A percentile compares a stretch with the other conserved stretches of the same genome.
Conservation (phyloP, 1,140 invertebrate genomes). For the Brachionus koreanus region DNA sequence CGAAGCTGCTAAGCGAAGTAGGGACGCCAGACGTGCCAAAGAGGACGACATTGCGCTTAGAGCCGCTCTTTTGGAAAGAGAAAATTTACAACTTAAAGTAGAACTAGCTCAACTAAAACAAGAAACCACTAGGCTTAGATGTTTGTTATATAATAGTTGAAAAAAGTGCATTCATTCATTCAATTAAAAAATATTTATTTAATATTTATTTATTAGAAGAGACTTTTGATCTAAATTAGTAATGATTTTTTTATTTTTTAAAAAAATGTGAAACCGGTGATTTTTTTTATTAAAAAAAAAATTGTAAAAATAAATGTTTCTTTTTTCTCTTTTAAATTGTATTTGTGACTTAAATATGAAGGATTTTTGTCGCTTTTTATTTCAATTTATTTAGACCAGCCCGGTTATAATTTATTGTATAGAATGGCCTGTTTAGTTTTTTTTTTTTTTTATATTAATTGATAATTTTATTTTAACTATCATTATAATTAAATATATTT, state of each 20-base stretch:
- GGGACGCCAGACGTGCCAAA: slow-evolving; percentile 79
- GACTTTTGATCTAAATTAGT: background rate
- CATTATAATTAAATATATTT: background rate
- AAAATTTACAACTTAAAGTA: slow-evolving; percentile 68
- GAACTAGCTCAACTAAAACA: slow-evolving; percentile 64
- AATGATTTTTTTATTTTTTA: background rate
- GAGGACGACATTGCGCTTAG: slow-evolving; percentile 86
- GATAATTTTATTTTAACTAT: background rate
- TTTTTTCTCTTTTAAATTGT: background rate
- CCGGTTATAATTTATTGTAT: background rate
- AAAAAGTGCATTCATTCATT: background rate
- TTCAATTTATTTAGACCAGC: background rate
- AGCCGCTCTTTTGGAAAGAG: slow-evolving; percentile 77
- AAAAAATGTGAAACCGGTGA: too few relatives aligned
- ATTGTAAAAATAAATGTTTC: background rate
- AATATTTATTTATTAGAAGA: background rate
- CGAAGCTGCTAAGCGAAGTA: slow-evolving; percentile 85
- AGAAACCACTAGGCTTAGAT: slow-evolving; percentile 59
- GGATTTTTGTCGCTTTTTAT: background rate
- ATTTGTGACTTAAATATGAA: background rate
- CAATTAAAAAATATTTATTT: background rate
- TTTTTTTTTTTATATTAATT: background rate
- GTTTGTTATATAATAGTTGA: slow-evolving; percentile 39
- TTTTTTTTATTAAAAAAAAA: background rate
- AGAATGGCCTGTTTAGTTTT: background rate